These are phyloP conservation scores for Leptarthrus brevirostris DNA, from an alignment of 2,888 invertebrate species.

Conservation along the genomic window DNA sequence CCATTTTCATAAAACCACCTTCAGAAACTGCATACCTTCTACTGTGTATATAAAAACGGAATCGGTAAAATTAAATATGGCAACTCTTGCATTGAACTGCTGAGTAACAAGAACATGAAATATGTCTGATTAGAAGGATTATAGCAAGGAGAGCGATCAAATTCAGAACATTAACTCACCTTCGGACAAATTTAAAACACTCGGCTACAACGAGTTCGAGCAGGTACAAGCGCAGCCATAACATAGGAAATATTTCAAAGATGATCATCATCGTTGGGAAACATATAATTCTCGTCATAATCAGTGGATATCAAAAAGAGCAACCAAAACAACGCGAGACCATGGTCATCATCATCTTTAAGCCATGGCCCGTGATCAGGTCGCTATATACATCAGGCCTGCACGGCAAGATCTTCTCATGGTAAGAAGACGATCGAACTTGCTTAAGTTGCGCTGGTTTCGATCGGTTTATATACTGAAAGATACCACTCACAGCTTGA, in stretches of 20 bases:
- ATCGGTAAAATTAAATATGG: slow-evolving; percentile 8
- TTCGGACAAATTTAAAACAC: slow-evolving; percentile 45
- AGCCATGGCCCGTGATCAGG: slow-evolving; percentile 17
- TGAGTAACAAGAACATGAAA: slow-evolving; percentile 34
- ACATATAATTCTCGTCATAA: slow-evolving; percentile 49
- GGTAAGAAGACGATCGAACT: slow-evolving; percentile 19
- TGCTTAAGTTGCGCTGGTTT: slow-evolving; percentile 6
- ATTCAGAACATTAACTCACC: slow-evolving; percentile 45
- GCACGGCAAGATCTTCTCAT: slow-evolving; percentile 14
- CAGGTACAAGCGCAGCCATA: slow-evolving; percentile 13
- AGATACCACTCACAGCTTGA: slow-evolving; percentile 13
- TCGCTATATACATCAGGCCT: slow-evolving; percentile 27
- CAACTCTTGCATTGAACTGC: background rate
- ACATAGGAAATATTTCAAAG: slow-evolving; percentile 47
- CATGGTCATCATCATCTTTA: slow-evolving; percentile 36
- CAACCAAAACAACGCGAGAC: slow-evolving; percentile 18
- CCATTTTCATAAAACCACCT: no score
- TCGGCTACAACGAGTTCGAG: slow-evolving; percentile 20
- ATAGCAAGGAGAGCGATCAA: slow-evolving; percentile 26
- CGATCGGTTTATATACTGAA: slow-evolving; percentile 31
- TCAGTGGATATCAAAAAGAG: slow-evolving; percentile 29
- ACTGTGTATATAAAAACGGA: no score
- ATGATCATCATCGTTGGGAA: slow-evolving; percentile 43
- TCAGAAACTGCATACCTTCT: no score
- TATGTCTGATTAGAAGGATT: slow-evolving; percentile 32